phyloP scores from a whole-genome alignment of 2,888 invertebrate genomes.

The Gibbula magus region DNA sequence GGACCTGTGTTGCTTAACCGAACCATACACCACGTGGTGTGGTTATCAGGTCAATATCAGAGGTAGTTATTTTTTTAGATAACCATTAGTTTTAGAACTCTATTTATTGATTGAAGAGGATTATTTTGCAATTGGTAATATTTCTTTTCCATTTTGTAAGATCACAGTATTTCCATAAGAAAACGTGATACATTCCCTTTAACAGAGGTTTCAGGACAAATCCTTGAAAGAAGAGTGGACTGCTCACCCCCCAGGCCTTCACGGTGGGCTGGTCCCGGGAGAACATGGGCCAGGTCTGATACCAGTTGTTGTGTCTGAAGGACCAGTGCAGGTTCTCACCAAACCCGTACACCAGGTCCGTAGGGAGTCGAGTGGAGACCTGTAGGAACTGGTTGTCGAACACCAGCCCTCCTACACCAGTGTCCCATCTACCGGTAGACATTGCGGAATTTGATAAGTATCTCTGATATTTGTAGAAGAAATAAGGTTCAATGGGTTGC shows the following conservation, averaged over 20 bases:
- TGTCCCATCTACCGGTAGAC: conserved; percentile 61
- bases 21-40: no score
- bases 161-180: no score
- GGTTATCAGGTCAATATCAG: no score
- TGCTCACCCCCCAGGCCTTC: conserved; percentile 41
- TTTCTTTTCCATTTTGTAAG: no score
- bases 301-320: conserved; percentile 72
- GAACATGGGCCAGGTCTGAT: conserved; percentile 72
- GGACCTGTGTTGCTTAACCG: no score
- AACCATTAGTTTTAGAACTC: no score
- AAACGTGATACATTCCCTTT: no score
- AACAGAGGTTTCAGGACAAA: no score
- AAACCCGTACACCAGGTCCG: conserved; percentile 74
- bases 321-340: conserved; percentile 74
- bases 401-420: conserved; percentile 71
- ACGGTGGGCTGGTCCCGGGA: conserved; percentile 71
- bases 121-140: no score
- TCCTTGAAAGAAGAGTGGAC: not conserved
- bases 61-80: no score
- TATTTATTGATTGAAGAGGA: no score
- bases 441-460: not conserved
- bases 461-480: not conserved
- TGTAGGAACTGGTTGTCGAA: conserved; percentile 76
- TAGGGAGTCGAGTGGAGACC: conserved; percentile 72
- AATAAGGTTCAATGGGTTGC: no score